Percentiles rank a stretch among this genome's conserved stretches.
Conservation (phyloP, 2,888 invertebrate genomes). For the Acheta domesticus region DNA sequence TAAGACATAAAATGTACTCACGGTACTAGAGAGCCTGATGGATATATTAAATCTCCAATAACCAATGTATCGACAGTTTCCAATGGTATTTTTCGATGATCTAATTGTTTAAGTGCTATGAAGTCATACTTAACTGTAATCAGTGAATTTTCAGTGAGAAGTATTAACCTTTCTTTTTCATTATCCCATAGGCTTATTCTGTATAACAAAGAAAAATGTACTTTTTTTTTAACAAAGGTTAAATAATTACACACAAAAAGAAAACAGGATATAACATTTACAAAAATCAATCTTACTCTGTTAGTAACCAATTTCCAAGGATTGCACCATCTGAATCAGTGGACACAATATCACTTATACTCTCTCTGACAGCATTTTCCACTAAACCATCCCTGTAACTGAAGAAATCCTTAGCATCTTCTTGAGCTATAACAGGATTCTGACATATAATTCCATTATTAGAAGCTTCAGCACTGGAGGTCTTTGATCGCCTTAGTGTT, state of each 20-base stretch:
- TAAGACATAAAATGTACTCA: slow-evolving; percentile 54
- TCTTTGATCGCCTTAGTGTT: slow-evolving; percentile 44
- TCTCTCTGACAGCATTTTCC: slow-evolving; percentile 68
- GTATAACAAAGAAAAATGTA: slow-evolving; percentile 41
- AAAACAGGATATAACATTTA: neutral
- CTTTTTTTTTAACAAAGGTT: neutral
- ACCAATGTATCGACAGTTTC: slow-evolving; percentile 67
- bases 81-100: slow-evolving; percentile 65
- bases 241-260: neutral
- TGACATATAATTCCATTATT: slow-evolving; percentile 30
- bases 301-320: slow-evolving; percentile 72
- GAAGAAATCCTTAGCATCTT: slow-evolving; percentile 67
- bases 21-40: slow-evolving; percentile 77
- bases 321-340: slow-evolving; percentile 67
- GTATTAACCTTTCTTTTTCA: slow-evolving; percentile 74
- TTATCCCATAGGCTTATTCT: slow-evolving; percentile 87
- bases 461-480: slow-evolving; percentile 38
- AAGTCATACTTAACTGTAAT: slow-evolving; percentile 81
- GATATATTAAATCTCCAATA: slow-evolving; percentile 76
- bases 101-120: slow-evolving; percentile 71
- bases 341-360: slow-evolving; percentile 61
- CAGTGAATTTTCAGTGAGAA: slow-evolving; percentile 69
- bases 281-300: slow-evolving; percentile 61
- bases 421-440: slow-evolving; percentile 46
- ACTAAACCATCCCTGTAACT: slow-evolving; percentile 71